These are phyloP conservation scores for Lithophane leautieri DNA, from an alignment of 2,888 invertebrate genomes.

Conservation along the genomic window DNA sequence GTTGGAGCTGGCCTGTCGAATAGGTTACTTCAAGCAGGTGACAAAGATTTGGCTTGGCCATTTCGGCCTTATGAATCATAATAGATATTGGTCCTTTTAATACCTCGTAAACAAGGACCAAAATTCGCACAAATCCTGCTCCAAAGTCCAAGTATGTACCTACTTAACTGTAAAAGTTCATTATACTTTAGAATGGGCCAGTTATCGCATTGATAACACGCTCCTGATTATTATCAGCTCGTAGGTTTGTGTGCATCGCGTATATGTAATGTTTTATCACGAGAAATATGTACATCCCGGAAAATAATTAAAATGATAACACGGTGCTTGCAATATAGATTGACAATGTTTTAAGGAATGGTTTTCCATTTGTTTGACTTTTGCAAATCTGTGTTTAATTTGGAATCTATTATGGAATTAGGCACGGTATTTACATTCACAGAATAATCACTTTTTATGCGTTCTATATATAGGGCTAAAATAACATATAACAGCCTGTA, in stretches of 20 bases:
- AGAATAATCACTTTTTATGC: not conserved
- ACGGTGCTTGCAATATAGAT: constrained; percentile 11
- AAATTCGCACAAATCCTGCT: constrained; percentile 1
- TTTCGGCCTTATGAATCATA: not conserved
- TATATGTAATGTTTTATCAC: constrained; percentile 33
- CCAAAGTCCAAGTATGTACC: constrained; percentile 13
- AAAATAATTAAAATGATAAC: constrained; percentile 46
- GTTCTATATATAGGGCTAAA: not conserved
- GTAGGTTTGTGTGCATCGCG: constrained; percentile 8
- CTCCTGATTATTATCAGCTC: constrained; percentile 46
- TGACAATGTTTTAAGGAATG: not conserved
- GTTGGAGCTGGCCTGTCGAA: too few relatives aligned
- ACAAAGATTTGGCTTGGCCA: not conserved
- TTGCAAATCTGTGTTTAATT: too few relatives aligned
- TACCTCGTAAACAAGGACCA: not conserved
- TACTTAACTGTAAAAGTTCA: constrained; percentile 23
- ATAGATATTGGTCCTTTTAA: not conserved
- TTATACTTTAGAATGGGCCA: constrained; percentile 35
- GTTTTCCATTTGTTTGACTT: not conserved
- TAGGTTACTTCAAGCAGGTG: not conserved
- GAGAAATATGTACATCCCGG: constrained; percentile 45
- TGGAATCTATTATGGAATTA: not conserved
- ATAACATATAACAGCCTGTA: not conserved
- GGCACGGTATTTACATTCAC: not conserved
- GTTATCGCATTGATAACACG: constrained; percentile 34